A percentile compares a stretch with the other conserved stretches of the same genome.
These are phyloP conservation scores for Tortricodes alternella DNA, from an alignment of 2,888 invertebrate species.

Conservation along the genomic window DNA sequence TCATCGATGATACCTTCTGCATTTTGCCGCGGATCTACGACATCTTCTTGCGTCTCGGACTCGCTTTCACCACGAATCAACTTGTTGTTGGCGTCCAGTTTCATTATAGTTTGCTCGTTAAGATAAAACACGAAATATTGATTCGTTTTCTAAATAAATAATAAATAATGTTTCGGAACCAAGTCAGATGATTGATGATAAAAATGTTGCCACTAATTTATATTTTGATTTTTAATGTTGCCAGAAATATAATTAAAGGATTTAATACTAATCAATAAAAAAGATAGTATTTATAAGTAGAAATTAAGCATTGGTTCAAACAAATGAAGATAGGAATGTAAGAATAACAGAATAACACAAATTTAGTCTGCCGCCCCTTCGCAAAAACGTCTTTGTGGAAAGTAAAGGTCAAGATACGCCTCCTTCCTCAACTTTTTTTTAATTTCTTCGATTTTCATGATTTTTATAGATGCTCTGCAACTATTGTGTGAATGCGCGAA, in stretches of 20 bases:
- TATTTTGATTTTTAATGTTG: constrained; percentile 19
- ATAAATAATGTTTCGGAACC: constrained; percentile 42
- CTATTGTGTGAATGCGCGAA: constrained; percentile 78
- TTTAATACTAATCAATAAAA: background rate
- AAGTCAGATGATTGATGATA: constrained; percentile 71
- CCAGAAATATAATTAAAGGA: background rate
- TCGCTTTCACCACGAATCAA: constrained; percentile 73
- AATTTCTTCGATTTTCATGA: constrained; percentile 75
- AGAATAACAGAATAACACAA: background rate
- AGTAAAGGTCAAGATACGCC: constrained; percentile 74
- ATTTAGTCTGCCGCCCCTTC: constrained; percentile 44
- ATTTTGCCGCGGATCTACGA: constrained; percentile 71
- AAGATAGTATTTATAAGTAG: background rate
- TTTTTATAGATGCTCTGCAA: constrained; percentile 76
- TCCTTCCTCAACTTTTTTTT: constrained; percentile 74
- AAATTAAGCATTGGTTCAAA: background rate
- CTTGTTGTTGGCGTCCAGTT: constrained; percentile 78
- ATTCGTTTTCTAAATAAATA: constrained; percentile 68
- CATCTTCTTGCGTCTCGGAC: constrained; percentile 70
- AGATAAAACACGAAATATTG: constrained; percentile 45
- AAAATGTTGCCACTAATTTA: constrained; percentile 48
- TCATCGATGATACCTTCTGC: constrained; percentile 78
- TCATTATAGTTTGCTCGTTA: constrained; percentile 56
- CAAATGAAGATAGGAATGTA: too few species aligned
- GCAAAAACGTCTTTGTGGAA: constrained; percentile 70